Percentiles rank a stretch among this genome's conserved stretches.
These are phyloP conservation scores for Camelus bactrianus DNA, from an alignment of 2,113 vertebrate species.

Conservation along the genomic window DNA sequence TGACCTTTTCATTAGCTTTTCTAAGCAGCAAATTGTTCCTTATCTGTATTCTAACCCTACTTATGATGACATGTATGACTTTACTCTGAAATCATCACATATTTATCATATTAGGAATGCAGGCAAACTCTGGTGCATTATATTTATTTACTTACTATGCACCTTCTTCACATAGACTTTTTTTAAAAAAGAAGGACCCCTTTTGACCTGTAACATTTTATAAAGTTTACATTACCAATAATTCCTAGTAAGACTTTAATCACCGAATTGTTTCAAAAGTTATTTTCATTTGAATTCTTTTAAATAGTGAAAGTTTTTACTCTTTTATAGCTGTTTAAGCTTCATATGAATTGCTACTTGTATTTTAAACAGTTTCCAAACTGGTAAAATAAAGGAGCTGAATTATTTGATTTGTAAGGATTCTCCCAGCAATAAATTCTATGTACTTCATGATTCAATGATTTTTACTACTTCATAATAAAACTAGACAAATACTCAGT, in stretches of 20 bases:
- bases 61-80: not conserved
- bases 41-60: slow-evolving; percentile 73
- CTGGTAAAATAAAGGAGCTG: not conserved
- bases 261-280: not conserved
- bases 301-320: not conserved
- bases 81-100: slow-evolving; percentile 23
- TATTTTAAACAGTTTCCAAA: not conserved
- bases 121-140: not conserved
- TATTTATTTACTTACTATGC: not conserved
- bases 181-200: not conserved
- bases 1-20: slow-evolving; percentile 69
- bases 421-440: not conserved
- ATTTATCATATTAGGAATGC: not conserved
- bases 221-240: accelerated
- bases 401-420: not conserved
- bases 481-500: not conserved
- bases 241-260: not conserved
- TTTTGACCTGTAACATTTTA: not conserved
- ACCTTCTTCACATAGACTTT: slow-evolving; percentile 23
- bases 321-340: not conserved
- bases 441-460: not conserved
- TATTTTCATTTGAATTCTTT: not conserved
- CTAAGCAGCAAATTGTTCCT: slow-evolving; percentile 39
- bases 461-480: not conserved
- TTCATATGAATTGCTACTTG: not conserved